Evolutionary conservation across 2,113 vertebrate species (phyloP), one percentile per base, ranked within the genome.

Genomic region (Tamias sibiricus): DNA sequence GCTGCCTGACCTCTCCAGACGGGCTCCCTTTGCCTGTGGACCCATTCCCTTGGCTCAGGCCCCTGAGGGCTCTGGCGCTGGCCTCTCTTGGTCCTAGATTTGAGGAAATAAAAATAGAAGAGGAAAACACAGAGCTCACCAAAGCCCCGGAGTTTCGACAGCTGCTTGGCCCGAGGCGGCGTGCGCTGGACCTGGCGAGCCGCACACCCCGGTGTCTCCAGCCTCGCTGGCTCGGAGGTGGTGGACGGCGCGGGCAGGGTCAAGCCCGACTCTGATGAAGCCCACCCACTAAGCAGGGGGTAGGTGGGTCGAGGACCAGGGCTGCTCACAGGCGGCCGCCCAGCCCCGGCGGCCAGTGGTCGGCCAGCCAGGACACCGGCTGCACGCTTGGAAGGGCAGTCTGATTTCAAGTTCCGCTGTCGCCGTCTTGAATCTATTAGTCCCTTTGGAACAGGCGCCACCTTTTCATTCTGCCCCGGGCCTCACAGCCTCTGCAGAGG

Each of bases 71-170:
- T 83, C 92, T 96, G 94, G 75, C 79, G 0, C 57, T 1, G 2
- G 69, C 75, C 69, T 68, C 80, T 92, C 54, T 95, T 95, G 97
- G 96, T 93, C 92, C 87, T 47, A 89, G 95, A 97, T 96, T 94
- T 97, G 93, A 97, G 86, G 94, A 96, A 94, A 94, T 94, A 97
- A 94, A 98, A 97, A 96, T 89, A 97, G 96, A 82, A 94, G 87
- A 82, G 85, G 91, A 77, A 94, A 95, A 95, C 93, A 94, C 37
- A 16, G 19, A 8, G 1, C 89, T 89, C 59, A 94, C 91, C 86
- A 89, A 91, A 81, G 66, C 62, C 77, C 68, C 28, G 91, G 89
- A 80, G 85, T 24, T 52, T 85, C 1, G 0, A 74, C 97, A 93
- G 95, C 94, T 91, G 79, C 71, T 71, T 94, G 95, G 97, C 89